Conservation (phyloP, 2,113 vertebrate species). For the Pterocles orientalis region DNA sequence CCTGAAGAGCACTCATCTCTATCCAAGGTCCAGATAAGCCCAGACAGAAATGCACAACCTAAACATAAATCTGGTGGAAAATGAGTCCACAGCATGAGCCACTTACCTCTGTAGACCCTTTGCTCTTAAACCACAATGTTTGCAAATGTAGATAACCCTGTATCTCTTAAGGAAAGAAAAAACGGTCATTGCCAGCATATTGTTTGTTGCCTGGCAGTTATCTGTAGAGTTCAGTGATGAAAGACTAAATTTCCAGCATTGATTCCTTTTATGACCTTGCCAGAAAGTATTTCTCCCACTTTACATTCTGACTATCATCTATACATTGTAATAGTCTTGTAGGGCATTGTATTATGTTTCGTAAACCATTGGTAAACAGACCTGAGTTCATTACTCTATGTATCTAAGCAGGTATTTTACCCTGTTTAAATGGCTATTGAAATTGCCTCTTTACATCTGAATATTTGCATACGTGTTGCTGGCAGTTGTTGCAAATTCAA, state of each 20-base stretch:
- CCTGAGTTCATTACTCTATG: constrained; percentile 13
- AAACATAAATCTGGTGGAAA: not conserved
- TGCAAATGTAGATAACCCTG: not conserved
- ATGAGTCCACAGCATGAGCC: not conserved
- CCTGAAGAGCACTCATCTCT: not conserved
- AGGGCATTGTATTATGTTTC: not conserved
- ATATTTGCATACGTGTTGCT: constrained; percentile 11
- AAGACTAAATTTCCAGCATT: constrained; percentile 7
- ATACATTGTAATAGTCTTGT: constrained; percentile 9
- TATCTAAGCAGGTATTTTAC: constrained; percentile 3
- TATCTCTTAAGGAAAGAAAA: not conserved
- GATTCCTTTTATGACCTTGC: constrained; percentile 48
- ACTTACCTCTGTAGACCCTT: fast-evolving
- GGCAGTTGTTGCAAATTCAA: not conserved
- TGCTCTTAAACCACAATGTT: not conserved
- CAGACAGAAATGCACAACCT: not conserved
- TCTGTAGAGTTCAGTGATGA: constrained; percentile 16
- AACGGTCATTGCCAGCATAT: not conserved
- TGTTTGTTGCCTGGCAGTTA: constrained; percentile 44
- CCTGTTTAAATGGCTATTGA: constrained; percentile 6
- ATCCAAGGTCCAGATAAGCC: not conserved
- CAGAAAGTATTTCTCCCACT: constrained; percentile 36
- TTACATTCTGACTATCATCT: constrained; percentile 39
- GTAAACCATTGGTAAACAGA: constrained; percentile 20
- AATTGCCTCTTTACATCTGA: not conserved